phyloP scores from a whole-genome alignment of 1,140 invertebrate genomes.

The Zaprionus gabonicus region DNA sequence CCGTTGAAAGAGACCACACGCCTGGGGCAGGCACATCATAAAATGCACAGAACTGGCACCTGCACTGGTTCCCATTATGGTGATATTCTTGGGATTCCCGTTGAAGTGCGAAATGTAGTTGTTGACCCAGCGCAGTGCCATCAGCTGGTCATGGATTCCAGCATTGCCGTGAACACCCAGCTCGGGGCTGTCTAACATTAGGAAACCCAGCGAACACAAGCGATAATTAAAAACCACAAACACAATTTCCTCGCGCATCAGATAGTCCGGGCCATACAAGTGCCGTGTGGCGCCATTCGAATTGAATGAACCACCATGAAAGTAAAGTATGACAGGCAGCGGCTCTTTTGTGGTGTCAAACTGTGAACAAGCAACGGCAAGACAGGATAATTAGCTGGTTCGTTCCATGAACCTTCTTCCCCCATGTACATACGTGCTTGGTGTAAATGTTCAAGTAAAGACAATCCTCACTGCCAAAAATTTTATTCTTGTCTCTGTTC shows the following conservation, averaged over 20 bases:
- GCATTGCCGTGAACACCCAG: constrained; percentile 85
- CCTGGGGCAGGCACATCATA: constrained; percentile 68
- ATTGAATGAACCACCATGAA: constrained; percentile 89
- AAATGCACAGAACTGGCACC: constrained; percentile 73
- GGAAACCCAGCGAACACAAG: constrained; percentile 87
- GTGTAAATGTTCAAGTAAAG: constrained; percentile 67
- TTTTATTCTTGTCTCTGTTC: constrained; percentile 4
- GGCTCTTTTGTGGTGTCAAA: constrained; percentile 48
- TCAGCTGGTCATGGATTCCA: constrained; percentile 85
- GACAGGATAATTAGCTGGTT: neutral
- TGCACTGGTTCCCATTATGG: constrained; percentile 82
- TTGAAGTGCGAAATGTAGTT: constrained; percentile 73
- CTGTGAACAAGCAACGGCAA: constrained; percentile 18
- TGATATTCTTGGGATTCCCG: constrained; percentile 71
- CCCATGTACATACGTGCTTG: constrained; percentile 60
- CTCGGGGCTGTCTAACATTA: constrained; percentile 85
- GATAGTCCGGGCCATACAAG: constrained; percentile 87
- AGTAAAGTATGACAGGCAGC: constrained; percentile 88
- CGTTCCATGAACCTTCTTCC: neutral
- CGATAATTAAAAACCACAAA: constrained; percentile 90
- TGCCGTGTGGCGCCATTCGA: constrained; percentile 83
- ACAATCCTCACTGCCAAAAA: constrained; percentile 68
- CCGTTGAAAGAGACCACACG: constrained; percentile 86
- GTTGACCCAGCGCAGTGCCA: constrained; percentile 82
- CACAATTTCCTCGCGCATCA: constrained; percentile 87